Conservation (phyloP, 2,113 vertebrate genomes). For the Microtus oregoni region DNA sequence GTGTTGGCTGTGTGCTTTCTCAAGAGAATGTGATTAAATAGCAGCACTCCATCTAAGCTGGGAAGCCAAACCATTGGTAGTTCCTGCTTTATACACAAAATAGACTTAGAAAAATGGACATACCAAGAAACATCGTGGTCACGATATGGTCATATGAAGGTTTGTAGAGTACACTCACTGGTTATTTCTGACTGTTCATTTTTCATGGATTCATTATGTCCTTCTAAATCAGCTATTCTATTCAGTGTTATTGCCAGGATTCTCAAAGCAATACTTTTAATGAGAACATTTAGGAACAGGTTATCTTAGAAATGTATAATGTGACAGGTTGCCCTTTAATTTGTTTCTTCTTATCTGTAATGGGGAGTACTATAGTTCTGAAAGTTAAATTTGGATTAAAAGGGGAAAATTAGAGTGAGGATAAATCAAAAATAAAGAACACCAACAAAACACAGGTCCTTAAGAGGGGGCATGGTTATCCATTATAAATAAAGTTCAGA, state of each 20-base stretch:
- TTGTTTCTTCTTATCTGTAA: slow-evolving; percentile 43
- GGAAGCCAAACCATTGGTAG: neutral
- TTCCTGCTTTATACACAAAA: slow-evolving; percentile 61
- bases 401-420: neutral
- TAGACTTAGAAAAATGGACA: slow-evolving; percentile 59
- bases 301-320: slow-evolving; percentile 4
- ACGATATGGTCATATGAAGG: neutral
- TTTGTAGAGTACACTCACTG: slow-evolving; percentile 27
- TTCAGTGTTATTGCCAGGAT: neutral
- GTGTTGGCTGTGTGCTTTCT: slow-evolving; percentile 49
- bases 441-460: neutral
- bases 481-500: slow-evolving; percentile 7
- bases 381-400: slow-evolving; percentile 46
- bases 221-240: slow-evolving; percentile 27
- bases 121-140: neutral
- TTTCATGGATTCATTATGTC: neutral
- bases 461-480: neutral
- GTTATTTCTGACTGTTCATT: slow-evolving; percentile 42
- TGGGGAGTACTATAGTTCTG: slow-evolving; percentile 1
- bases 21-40: slow-evolving; percentile 65
- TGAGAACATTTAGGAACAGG: neutral
- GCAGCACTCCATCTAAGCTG: slow-evolving; percentile 32
- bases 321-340: neutral
- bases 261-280: slow-evolving; percentile 29
- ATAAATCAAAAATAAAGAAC: neutral